These are phyloP conservation scores for Bombyx huttoni DNA, from an alignment of 2,888 invertebrate species.

Conservation along the genomic window DNA sequence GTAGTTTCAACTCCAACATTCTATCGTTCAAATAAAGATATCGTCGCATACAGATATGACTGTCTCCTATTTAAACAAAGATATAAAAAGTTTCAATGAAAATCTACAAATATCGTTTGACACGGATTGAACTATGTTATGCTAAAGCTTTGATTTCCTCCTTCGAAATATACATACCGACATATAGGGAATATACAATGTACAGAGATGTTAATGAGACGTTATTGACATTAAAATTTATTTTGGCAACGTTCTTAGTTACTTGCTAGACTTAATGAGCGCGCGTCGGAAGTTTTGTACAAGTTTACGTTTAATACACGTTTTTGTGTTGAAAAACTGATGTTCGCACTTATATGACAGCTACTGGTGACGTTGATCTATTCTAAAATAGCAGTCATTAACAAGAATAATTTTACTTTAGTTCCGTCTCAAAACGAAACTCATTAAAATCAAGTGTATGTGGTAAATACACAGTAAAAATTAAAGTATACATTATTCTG, in stretches of 20 bases:
- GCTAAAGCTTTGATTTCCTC: too few relatives aligned
- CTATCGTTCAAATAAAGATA: background rate
- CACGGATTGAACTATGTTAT: too few relatives aligned
- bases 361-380: background rate
- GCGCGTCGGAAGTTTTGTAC: constrained; percentile 32
- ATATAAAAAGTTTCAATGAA: too few relatives aligned
- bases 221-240: background rate
- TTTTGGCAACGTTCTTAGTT: background rate
- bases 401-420: background rate
- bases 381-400: background rate
- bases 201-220: background rate
- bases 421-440: constrained; percentile 10
- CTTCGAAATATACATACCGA: too few relatives aligned
- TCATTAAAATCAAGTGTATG: constrained; percentile 17
- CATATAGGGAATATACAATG: too few relatives aligned
- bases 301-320: constrained; percentile 27
- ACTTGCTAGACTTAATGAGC: constrained; percentile 22
- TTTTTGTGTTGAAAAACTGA: constrained; percentile 21
- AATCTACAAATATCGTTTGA: too few relatives aligned
- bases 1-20: too few relatives aligned
- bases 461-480: background rate
- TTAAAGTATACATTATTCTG: background rate
- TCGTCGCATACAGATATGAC: background rate
- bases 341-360: background rate
- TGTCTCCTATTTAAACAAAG: too few relatives aligned